Evolutionary conservation across 2,888 invertebrate species (phyloP).

Genomic region (Oxyteleia sp.): DNA sequence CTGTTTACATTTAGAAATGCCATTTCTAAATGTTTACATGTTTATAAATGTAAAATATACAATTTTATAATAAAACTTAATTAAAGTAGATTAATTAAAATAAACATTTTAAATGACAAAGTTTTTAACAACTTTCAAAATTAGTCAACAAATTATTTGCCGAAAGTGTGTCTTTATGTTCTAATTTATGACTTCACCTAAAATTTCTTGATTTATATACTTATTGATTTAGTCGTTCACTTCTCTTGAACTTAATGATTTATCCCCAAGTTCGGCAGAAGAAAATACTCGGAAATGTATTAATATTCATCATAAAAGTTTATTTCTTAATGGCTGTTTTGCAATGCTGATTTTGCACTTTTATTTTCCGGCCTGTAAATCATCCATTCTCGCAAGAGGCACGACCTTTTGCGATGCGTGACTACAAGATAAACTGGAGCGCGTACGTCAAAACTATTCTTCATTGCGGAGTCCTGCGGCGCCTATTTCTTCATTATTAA

Average conservation of each 20-base stretch:
- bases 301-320: constrained; percentile 50
- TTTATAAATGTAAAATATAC: too few relatives aligned
- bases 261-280: constrained; percentile 7
- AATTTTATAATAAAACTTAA: too few relatives aligned
- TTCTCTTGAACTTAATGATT: constrained; percentile 24
- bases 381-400: constrained; percentile 50
- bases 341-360: constrained; percentile 65
- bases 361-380: constrained; percentile 56
- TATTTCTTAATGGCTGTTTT: constrained; percentile 57
- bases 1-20: too few relatives aligned
- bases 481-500: constrained; percentile 68
- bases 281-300: constrained; percentile 35
- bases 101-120: too few relatives aligned
- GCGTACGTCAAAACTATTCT: constrained; percentile 61
- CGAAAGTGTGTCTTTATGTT: too few relatives aligned
- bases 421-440: constrained; percentile 72
- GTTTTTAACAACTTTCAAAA: too few relatives aligned
- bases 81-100: too few relatives aligned
- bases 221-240: constrained; percentile 11
- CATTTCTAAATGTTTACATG: too few relatives aligned
- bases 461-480: constrained; percentile 41
- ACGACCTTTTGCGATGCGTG: constrained; percentile 72
- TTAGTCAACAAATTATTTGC: too few relatives aligned
- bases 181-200: neutral
- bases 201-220: neutral